Base-by-base conservation (phyloP, 1,140 invertebrate species). In the Drosophila navojoa region DNA sequence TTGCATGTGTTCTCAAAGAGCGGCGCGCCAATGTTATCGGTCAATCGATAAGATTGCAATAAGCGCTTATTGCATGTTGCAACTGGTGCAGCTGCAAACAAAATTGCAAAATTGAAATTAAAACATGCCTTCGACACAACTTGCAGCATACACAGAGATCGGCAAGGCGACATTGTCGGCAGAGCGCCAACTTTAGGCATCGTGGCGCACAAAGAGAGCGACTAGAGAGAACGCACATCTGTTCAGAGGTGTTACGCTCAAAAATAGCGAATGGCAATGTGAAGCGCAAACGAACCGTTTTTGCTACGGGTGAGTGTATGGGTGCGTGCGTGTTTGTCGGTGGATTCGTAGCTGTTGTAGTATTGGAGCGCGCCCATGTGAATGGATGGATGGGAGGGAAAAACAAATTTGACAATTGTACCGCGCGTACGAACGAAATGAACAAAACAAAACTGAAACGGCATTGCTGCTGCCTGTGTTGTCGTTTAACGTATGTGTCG, bases 371-470 rank as follows among this genome's bases (percentile, higher is more conserved):
- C 60, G 49, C 72, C 82, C 71, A 86, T 87, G 76, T 82, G 81
- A 85, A 87, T 86, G 81, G 76, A 79, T 76, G 69, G 68, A 84
- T 84, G 82, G 75, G 70, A 81, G 81, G 78, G 60, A 87, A 86
- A 86, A 82, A 85, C 85, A 86, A 79, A 87, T 89, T 89, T 89
- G 82, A 87, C 82, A 87, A 87, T 87, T 89, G 82, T 87, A 87
- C 84, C 82, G 79, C 79, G 84, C 84, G 57, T 85, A 89, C 84
- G 84, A 89, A 89, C 59, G 84, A 89, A 90, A 89, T 89, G 84
- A 89, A 89, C 84, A 89, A 89, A 89, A 89, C 84, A 89, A 89
- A 89, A 89, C 60, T 90, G 79, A 89, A 90, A 89, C 85, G 79
- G 84, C 84, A 89, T 89, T 89, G 84, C 71, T 89, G 84, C 71